These are phyloP conservation scores for Calidris pugnax DNA, from an alignment of 2,113 vertebrate genomes.

Conservation along the genomic window DNA sequence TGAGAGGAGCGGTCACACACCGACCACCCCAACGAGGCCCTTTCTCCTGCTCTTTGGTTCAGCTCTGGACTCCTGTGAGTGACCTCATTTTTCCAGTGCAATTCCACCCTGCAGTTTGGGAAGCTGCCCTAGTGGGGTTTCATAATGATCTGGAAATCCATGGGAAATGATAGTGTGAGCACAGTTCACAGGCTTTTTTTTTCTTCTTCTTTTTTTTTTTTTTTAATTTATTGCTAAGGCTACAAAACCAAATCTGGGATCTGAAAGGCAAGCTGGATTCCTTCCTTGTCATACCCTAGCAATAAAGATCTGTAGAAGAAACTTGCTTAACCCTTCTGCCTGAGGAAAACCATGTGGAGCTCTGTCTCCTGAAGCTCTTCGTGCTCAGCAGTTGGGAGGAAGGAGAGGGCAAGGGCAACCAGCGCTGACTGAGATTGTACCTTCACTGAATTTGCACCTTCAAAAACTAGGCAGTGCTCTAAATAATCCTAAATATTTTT, in stretches of 20 bases:
- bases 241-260: not conserved
- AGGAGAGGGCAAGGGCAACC: not conserved
- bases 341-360: not conserved
- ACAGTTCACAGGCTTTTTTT: not conserved
- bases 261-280: conserved; percentile 7
- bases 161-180: not conserved
- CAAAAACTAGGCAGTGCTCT: not conserved
- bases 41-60: not conserved
- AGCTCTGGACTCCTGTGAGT: not conserved
- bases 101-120: not conserved
- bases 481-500: not conserved
- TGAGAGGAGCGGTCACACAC: rapidly evolving
- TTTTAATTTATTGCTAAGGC: not conserved
- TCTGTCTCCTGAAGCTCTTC: not conserved
- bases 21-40: rapidly evolving
- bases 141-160: not conserved
- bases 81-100: not conserved
- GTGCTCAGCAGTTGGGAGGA: not conserved
- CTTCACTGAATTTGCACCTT: not conserved
- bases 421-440: not conserved
- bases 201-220: not conserved
- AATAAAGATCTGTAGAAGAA: not conserved
- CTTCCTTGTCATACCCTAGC: not conserved
- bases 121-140: not conserved
- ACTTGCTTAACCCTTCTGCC: not conserved